phyloP scores from a whole-genome alignment of 1,140 invertebrate genomes.

The Musca domestica region DNA sequence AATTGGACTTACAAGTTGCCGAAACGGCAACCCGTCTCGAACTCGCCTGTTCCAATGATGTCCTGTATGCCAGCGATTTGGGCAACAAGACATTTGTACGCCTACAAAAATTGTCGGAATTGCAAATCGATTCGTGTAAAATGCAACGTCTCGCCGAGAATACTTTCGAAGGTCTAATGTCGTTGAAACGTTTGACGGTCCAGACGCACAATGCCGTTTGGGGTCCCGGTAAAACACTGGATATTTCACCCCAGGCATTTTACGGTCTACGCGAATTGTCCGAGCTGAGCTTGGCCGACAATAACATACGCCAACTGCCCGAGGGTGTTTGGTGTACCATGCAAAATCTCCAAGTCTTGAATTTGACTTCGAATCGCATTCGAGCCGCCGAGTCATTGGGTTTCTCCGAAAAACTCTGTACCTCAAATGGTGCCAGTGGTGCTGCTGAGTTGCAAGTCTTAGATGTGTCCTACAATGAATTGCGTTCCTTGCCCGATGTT shows the following conservation, averaged over 20 bases:
- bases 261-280: constrained; percentile 67
- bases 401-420: constrained; percentile 56
- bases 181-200: constrained; percentile 68
- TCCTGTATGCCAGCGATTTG: constrained; percentile 68
- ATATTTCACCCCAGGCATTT: constrained; percentile 63
- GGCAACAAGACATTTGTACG: constrained; percentile 65
- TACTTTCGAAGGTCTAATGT: constrained; percentile 67
- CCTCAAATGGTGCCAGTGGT: constrained; percentile 54
- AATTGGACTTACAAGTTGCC: constrained; percentile 59
- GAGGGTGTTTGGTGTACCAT: constrained; percentile 70
- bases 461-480: constrained; percentile 71
- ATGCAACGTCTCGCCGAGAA: constrained; percentile 67
- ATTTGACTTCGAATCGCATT: constrained; percentile 73
- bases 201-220: constrained; percentile 69
- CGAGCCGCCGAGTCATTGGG: constrained; percentile 67
- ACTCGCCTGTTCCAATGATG: constrained; percentile 65
- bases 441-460: constrained; percentile 63
- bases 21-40: constrained; percentile 66
- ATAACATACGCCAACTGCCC: constrained; percentile 70
- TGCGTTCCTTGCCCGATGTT: constrained; percentile 65
- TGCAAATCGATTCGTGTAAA: constrained; percentile 71
- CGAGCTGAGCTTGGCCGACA: constrained; percentile 68
- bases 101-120: constrained; percentile 67
- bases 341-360: constrained; percentile 69
- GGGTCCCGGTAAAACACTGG: constrained; percentile 63